A percentile compares a stretch with the other conserved stretches of the same genome.
Evolutionary conservation across 2,113 vertebrate genomes (phyloP).

Genomic region (Paracanthobrama guichenoti): DNA sequence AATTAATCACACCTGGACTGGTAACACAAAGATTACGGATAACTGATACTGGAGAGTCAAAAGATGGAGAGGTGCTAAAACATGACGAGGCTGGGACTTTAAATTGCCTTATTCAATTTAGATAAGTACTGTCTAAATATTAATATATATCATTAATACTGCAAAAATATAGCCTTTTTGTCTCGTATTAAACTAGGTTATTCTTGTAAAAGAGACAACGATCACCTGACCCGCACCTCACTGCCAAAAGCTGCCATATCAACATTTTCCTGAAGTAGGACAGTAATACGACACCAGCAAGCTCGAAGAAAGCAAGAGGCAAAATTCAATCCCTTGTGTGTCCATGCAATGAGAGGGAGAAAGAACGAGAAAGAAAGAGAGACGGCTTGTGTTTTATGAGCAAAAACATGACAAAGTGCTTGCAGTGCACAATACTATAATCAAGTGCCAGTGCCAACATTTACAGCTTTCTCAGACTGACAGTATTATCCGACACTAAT

Average conservation of each 20-base stretch:
- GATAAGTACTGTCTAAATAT: not conserved
- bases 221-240: constrained; percentile 46
- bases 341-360: not conserved
- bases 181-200: constrained; percentile 2
- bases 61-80: not conserved
- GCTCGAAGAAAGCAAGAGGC: constrained; percentile 48
- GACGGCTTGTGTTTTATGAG: not conserved
- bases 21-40: not conserved
- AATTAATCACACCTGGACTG: constrained; percentile 7
- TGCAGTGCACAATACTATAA: not conserved
- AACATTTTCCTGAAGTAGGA: constrained; percentile 56
- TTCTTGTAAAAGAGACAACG: constrained; percentile 38
- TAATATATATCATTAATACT: not conserved
- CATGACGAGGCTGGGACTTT: not conserved
- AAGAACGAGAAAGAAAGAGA: not conserved
- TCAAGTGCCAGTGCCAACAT: not conserved
- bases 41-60: not conserved
- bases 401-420: not conserved
- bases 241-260: constrained; percentile 58
- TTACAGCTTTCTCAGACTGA: not conserved
- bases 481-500: not conserved
- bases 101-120: not conserved
- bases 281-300: constrained; percentile 66
- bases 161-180: not conserved
- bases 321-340: constrained; percentile 58